Evolutionary conservation across 1,140 invertebrate species (phyloP).

Genomic region (Drosophila cardini): DNA sequence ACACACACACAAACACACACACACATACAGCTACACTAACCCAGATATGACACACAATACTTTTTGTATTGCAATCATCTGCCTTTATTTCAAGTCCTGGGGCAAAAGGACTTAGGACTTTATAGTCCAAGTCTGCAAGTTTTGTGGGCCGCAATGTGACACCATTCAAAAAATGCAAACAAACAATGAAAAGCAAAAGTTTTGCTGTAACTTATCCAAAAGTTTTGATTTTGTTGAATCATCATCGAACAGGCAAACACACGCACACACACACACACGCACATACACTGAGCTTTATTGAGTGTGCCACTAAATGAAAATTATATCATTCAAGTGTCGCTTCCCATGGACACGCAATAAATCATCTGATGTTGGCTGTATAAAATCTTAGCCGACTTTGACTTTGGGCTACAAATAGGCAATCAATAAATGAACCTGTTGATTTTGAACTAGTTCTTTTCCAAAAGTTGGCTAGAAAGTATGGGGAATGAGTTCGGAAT

Average conservation of each 20-base stretch:
- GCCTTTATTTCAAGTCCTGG: conserved; percentile 6
- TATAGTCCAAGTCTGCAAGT: conserved; percentile 14
- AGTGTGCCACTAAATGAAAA: conserved; percentile 9
- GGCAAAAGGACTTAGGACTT: not conserved
- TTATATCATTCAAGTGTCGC: conserved; percentile 46
- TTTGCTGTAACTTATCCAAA: conserved; percentile 31
- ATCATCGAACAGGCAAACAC: conserved; percentile 1
- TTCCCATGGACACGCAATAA: conserved; percentile 39
- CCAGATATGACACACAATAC: conserved; percentile 36
- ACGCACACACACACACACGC: not conserved
- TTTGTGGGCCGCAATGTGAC: conserved; percentile 3
- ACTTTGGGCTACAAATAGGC: not conserved
- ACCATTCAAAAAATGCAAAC: conserved; percentile 7
- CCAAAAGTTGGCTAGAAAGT: not conserved
- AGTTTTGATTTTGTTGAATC: conserved; percentile 30
- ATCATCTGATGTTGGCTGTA: conserved; percentile 18
- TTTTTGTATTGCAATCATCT: conserved; percentile 32
- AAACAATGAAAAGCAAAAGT: conserved; percentile 38
- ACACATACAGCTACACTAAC: conserved; percentile 22
- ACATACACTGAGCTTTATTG: conserved; percentile 1
- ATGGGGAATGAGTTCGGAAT: too few species aligned
- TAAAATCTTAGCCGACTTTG: conserved; percentile 13
- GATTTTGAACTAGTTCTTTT: conserved; percentile 2
- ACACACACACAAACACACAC: conserved; percentile 5
- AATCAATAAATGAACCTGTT: conserved; percentile 40